Percentiles rank a stretch among this genome's conserved stretches.
Evolutionary conservation across 2,888 invertebrate genomes (phyloP).

Genomic region (Lasioglossum morio): DNA sequence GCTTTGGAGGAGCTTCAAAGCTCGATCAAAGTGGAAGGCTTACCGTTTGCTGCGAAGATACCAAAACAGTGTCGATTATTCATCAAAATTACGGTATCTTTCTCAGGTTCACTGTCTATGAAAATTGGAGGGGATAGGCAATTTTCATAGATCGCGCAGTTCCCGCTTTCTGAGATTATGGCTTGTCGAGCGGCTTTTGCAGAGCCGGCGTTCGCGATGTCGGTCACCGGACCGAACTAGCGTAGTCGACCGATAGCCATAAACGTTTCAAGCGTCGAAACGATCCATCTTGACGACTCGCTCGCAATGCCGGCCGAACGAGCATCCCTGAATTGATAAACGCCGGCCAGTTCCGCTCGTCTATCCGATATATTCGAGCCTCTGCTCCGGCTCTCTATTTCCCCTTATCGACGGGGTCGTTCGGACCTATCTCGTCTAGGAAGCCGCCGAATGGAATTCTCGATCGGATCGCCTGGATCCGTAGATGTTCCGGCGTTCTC

Average conservation of each 20-base stretch:
- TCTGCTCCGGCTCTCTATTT: conserved; percentile 33
- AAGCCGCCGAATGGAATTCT: conserved; percentile 61
- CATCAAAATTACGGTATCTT: not conserved
- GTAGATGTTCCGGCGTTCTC: conserved; percentile 61
- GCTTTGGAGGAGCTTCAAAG: not conserved
- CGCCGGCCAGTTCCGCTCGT: conserved; percentile 41
- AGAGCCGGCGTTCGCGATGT: not conserved
- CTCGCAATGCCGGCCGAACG: conserved; percentile 34
- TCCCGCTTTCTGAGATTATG: not conserved
- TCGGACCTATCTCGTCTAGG: conserved; percentile 39
- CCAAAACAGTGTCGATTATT: not conserved
- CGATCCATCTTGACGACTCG: conserved; percentile 14
- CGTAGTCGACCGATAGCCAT: not conserved
- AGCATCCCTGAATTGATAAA: conserved; percentile 56
- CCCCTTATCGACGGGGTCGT: conserved; percentile 46
- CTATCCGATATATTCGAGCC: conserved; percentile 42
- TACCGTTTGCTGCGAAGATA: not conserved
- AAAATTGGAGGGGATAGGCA: too few relatives aligned
- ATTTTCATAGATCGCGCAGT: too few relatives aligned
- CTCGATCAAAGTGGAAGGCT: not conserved
- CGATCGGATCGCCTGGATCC: conserved; percentile 48
- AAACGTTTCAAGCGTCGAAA: conserved; percentile 30
- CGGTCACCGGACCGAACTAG: not conserved
- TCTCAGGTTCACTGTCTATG: too few relatives aligned
- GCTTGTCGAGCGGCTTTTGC: not conserved